Conservation (phyloP, 2,888 invertebrate genomes). For the Myopa tessellatipennis region DNA sequence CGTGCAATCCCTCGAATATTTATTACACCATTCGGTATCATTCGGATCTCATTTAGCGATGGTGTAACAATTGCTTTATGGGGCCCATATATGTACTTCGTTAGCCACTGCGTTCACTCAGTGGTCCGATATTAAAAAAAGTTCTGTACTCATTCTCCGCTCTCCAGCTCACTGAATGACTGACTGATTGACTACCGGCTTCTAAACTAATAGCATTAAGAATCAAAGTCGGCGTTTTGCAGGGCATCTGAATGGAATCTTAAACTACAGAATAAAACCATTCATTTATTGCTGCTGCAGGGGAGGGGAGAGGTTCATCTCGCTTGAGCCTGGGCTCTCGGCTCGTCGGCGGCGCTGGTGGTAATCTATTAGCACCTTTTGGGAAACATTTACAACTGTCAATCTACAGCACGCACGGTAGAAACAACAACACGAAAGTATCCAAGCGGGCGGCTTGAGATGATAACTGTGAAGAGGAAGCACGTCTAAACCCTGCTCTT, state of each 20-base stretch:
- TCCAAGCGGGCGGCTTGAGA: background rate
- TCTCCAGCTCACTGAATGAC: background rate
- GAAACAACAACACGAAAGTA: background rate
- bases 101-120: constrained; percentile 32
- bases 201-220: constrained; percentile 17
- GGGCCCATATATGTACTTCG: constrained; percentile 18
- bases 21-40: background rate
- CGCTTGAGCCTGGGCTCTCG: background rate
- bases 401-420: constrained; percentile 22
- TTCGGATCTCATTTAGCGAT: constrained; percentile 26
- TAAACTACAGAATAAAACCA: constrained; percentile 15
- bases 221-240: constrained; percentile 34
- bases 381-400: constrained; percentile 38
- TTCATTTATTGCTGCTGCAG: constrained; percentile 15
- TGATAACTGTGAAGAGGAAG: background rate
- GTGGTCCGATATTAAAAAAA: background rate
- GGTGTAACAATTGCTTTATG: constrained; percentile 31
- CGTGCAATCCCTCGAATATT: too few species aligned
- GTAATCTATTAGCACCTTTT: constrained; percentile 39
- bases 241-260: constrained; percentile 23
- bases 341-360: constrained; percentile 29
- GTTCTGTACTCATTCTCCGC: background rate
- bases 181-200: constrained; percentile 23
- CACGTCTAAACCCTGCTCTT: background rate
- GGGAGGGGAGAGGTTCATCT: background rate